phyloP scores from a whole-genome alignment of 1,140 invertebrate species.

The Diachasmimorpha longicaudata region DNA sequence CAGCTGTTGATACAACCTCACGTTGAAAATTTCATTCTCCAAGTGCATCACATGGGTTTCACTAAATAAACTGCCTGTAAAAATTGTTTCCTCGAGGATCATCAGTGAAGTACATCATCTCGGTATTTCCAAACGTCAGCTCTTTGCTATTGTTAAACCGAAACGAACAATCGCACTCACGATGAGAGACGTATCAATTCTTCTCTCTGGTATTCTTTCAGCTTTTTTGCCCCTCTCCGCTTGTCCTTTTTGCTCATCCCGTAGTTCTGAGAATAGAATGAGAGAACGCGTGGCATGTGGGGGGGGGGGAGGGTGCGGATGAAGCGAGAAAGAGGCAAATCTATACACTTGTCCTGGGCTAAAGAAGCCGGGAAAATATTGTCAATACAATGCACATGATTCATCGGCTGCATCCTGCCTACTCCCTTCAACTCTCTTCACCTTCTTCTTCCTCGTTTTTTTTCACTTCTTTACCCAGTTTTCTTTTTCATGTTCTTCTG shows the following conservation, averaged over 20 bases:
- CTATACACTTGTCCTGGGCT: neutral
- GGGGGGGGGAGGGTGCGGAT: no score
- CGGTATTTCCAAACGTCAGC: neutral
- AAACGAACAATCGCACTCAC: neutral
- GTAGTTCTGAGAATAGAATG: no score
- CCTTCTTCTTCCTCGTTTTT: neutral
- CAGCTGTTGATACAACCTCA: neutral
- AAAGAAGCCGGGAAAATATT: neutral
- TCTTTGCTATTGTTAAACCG: neutral
- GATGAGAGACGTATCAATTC: neutral
- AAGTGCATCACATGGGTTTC: neutral
- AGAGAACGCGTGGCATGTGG: no score
- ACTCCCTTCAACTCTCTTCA: neutral
- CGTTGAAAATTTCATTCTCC: neutral
- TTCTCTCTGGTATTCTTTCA: neutral
- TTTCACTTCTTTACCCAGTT: neutral
- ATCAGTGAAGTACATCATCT: neutral
- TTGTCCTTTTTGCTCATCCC: no score
- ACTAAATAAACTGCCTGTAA: neutral
- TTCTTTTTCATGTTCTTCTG: slow-evolving; percentile 8
- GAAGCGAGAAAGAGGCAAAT: no score
- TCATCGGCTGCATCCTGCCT: slow-evolving; percentile 25
- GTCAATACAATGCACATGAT: slow-evolving; percentile 33
- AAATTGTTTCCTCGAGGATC: neutral
- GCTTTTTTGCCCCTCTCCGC: neutral